These are phyloP conservation scores for Alces alces DNA, from an alignment of 2,113 vertebrate species.

Conservation along the genomic window DNA sequence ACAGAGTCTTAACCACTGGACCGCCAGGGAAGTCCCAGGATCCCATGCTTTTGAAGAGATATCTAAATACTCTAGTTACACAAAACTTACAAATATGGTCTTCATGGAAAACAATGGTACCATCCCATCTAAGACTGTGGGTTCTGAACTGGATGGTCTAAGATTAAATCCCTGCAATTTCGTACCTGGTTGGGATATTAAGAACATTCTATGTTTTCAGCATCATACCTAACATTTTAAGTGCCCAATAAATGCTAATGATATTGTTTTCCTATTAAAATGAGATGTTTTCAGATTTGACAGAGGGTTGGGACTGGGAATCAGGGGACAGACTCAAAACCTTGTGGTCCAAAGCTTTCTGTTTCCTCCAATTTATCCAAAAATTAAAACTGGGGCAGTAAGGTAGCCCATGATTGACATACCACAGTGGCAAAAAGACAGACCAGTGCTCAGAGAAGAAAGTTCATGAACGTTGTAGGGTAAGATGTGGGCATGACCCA, in stretches of 20 bases:
- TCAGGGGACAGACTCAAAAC: background rate
- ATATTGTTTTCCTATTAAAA: background rate
- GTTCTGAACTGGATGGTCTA: background rate
- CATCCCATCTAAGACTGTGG: background rate
- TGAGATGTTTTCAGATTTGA: background rate
- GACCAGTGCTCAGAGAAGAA: background rate
- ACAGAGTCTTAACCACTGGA: background rate
- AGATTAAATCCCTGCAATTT: background rate
- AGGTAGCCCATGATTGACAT: background rate
- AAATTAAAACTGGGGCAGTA: background rate
- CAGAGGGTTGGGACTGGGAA: background rate
- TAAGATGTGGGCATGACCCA: background rate
- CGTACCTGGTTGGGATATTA: background rate
- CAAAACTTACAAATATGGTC: background rate
- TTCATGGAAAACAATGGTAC: background rate
- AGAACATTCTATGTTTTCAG: background rate
- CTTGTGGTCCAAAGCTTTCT: background rate
- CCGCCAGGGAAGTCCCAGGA: background rate
- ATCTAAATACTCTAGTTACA: background rate
- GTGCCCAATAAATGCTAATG: background rate
- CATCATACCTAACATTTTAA: background rate
- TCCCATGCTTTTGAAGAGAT: background rate
- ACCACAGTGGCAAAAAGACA: background rate
- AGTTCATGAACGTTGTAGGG: accelerated
- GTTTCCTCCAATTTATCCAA: background rate